These are phyloP conservation scores for Artibeus jamaicensis DNA, from an alignment of 2,797 vertebrate species.

Conservation along the genomic window DNA sequence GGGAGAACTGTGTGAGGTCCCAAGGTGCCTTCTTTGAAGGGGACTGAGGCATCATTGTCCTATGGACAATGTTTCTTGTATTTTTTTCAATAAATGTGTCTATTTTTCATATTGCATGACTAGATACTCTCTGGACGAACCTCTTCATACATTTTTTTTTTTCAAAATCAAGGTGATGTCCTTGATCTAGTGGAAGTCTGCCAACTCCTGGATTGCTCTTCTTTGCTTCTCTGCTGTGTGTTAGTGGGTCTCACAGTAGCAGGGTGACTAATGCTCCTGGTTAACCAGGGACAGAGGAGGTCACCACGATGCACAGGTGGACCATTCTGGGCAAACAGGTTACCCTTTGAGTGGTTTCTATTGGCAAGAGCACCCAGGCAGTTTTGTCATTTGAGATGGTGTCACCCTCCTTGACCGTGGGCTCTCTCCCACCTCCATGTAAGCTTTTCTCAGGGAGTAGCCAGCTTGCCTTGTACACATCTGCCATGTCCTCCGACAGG, in stretches of 20 bases:
- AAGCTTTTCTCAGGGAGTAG: not conserved
- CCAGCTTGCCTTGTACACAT: not conserved
- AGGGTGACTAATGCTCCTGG: fast-evolving
- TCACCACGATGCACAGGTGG: fast-evolving
- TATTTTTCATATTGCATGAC: not conserved
- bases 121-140: not conserved
- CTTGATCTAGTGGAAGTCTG: too few relatives aligned
- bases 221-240: not conserved
- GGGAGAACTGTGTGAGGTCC: not conserved
- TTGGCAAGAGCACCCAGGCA: not conserved
- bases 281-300: not conserved
- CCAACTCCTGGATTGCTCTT: not conserved
- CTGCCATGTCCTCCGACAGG: fast-evolving
- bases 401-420: fast-evolving
- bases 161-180: not conserved
- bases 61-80: not conserved
- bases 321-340: not conserved
- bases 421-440: not conserved
- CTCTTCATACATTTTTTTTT: not conserved
- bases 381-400: not conserved
- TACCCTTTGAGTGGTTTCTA: not conserved
- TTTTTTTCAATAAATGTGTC: not conserved
- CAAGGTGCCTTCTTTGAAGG: not conserved
- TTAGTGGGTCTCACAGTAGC: fast-evolving
- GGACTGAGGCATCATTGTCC: not conserved